A percentile compares a stretch with the other conserved stretches of the same genome.
phyloP scores from a whole-genome alignment of 2,797 vertebrate genomes.

The Paratrypauchen microcephalus region DNA sequence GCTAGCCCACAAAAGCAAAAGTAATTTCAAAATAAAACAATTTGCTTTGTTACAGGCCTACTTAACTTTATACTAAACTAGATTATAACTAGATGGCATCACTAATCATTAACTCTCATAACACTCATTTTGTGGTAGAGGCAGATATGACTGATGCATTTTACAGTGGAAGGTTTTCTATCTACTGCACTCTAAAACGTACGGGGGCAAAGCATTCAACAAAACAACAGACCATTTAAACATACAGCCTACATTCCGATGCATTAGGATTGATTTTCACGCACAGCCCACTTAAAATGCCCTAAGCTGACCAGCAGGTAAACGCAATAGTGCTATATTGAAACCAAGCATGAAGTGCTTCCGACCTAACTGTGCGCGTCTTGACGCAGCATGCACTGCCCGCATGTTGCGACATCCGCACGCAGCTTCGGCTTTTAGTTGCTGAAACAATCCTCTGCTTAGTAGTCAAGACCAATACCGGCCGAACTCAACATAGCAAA shows the following conservation, averaged over 20 bases:
- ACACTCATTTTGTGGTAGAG: neutral
- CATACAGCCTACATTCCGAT: neutral
- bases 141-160: neutral
- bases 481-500: slow-evolving; percentile 77
- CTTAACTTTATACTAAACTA: no score
- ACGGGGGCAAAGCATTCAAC: neutral
- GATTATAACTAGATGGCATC: neutral
- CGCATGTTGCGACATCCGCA: slow-evolving; percentile 69
- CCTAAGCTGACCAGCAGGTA: neutral
- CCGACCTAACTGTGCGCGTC: neutral
- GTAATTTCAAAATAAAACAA: slow-evolving; percentile 49
- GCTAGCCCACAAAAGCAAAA: neutral
- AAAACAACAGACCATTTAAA: no score
- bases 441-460: slow-evolving; percentile 79
- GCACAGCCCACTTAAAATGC: neutral
- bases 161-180: neutral
- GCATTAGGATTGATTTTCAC: neutral
- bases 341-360: neutral
- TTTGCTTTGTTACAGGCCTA: neutral
- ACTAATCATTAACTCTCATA: neutral
- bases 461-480: slow-evolving; percentile 80
- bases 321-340: slow-evolving; percentile 33
- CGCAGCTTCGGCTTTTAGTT: slow-evolving; percentile 59
- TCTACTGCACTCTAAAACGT: neutral
- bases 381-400: slow-evolving; percentile 39